A percentile compares a stretch with the other conserved stretches of the same genome.
Evolutionary conservation across 1,140 invertebrate species (phyloP).

Genomic region (Drosophila seguyi): DNA sequence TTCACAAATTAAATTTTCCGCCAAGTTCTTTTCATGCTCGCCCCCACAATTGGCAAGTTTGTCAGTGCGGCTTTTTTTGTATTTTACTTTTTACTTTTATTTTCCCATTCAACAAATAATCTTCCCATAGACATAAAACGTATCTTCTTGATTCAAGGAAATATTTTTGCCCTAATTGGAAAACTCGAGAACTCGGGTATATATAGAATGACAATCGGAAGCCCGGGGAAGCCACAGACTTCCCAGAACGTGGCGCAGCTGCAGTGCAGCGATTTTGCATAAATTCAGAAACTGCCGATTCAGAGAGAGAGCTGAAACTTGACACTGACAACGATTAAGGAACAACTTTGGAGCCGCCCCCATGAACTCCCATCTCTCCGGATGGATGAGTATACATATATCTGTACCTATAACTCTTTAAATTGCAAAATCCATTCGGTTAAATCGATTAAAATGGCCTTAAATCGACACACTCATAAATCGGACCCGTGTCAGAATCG

Average conservation of each 20-base stretch:
- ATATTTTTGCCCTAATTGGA: slow-evolving; percentile 14
- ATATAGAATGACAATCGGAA: slow-evolving; percentile 13
- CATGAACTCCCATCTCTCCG: neutral
- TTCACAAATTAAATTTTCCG: neutral
- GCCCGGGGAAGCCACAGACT: slow-evolving; percentile 2
- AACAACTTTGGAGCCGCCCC: slow-evolving; percentile 7
- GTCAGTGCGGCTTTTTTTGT: neutral
- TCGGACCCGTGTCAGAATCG: slow-evolving; percentile 4
- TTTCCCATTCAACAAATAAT: neutral
- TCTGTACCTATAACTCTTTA: no score
- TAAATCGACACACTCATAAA: slow-evolving; percentile 1
- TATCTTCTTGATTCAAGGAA: neutral
- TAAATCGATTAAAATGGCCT: slow-evolving; percentile 1
- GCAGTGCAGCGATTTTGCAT: slow-evolving; percentile 14
- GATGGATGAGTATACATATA: no score
- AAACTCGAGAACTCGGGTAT: neutral
- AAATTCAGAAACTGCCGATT: slow-evolving; percentile 14
- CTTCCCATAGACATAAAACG: slow-evolving; percentile 1
- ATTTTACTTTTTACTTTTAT: neutral
- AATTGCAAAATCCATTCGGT: neutral
- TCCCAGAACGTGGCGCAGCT: slow-evolving; percentile 11
- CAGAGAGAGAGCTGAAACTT: slow-evolving; percentile 2
- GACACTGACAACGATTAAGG: slow-evolving; percentile 16
- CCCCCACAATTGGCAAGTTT: slow-evolving; percentile 6
- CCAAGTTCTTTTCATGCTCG: neutral